Base-by-base conservation (phyloP, 2,888 invertebrate species). In the Drosophila picticornis region DNA sequence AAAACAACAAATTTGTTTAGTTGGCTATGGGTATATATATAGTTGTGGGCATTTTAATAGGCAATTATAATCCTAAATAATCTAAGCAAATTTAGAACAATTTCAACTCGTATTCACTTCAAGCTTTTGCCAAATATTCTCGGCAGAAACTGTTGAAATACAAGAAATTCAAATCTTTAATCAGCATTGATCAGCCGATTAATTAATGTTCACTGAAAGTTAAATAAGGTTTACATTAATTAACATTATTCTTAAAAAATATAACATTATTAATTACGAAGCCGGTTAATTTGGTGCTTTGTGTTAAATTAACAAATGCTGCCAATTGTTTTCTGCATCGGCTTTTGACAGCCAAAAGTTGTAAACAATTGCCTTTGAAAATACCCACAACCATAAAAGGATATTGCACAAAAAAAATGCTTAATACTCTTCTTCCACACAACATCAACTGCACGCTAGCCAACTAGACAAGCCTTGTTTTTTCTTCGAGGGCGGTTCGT, bases 401-500 rank as follows among this genome's bases (percentile, higher is more conserved):
- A 71, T 82, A 77, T 84, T 84, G 80, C 87, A 84, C 79, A 72
- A 72, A 62, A 68, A 62, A 46, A 46, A 25, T 27, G 13, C 10
- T 36, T 31, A 25, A 61, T 25, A 46, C 22, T 43, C 29, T 29
- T 66, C 9, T 25, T 59, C 19, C 48, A 63, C 29, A 62, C 75
- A 73, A 69, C 61, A 76, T 72, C n/a, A 75, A 72, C 13, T 56
- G 10, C 25, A 59, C 29, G 25, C 10, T 62, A 69, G 78, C 82
- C 84, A 86, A 79, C 79, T 83, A 62, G 61, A 88, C 79, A 88
- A 75, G 70, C 70, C 71, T 61, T 76, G 82, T 88, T 88, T 71
- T 4, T 29, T 27, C 11, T 2, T 7, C 2, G 11, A 38, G 27
- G 19, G n/a, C 34, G 46, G 56, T 50, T 46, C 43, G 50, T 22